Percentiles rank a stretch among this genome's conserved stretches.
Conservation (phyloP, 2,888 invertebrate species). For the Andricus curvator region DNA sequence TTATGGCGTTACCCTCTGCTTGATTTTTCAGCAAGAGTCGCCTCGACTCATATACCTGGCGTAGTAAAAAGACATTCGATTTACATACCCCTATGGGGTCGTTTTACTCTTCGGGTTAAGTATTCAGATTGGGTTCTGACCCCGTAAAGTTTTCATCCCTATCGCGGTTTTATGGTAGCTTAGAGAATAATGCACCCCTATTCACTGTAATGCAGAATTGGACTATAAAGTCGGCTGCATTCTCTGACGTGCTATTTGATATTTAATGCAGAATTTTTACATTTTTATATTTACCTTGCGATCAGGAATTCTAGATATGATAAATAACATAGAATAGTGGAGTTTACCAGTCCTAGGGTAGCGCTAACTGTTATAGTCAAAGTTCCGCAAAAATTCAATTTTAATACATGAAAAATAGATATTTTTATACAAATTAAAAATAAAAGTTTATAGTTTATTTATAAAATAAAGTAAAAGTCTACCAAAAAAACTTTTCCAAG, state of each 20-base stretch:
- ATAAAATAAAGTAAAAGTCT: too few species aligned
- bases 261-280: background rate
- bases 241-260: constrained; percentile 12
- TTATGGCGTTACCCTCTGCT: constrained; percentile 64
- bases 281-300: background rate
- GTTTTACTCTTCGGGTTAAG: constrained; percentile 51
- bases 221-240: background rate
- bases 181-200: constrained; percentile 42
- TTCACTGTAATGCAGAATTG: constrained; percentile 27
- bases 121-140: constrained; percentile 54
- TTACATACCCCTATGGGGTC: constrained; percentile 64
- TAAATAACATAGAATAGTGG: too few species aligned
- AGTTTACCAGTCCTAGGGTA: too few species aligned
- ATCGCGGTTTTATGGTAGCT: constrained; percentile 49
- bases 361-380: too few species aligned
- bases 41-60: constrained; percentile 50
- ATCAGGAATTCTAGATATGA: too few species aligned
- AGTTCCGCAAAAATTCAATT: too few species aligned
- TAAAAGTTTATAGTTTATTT: too few species aligned
- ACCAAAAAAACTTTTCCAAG: too few species aligned
- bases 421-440: too few species aligned
- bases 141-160: constrained; percentile 52
- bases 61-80: constrained; percentile 64
- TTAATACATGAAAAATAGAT: too few species aligned
- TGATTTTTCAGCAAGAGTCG: constrained; percentile 53